Conservation (phyloP, 1,140 invertebrate genomes). For the Procambarus clarkii region DNA sequence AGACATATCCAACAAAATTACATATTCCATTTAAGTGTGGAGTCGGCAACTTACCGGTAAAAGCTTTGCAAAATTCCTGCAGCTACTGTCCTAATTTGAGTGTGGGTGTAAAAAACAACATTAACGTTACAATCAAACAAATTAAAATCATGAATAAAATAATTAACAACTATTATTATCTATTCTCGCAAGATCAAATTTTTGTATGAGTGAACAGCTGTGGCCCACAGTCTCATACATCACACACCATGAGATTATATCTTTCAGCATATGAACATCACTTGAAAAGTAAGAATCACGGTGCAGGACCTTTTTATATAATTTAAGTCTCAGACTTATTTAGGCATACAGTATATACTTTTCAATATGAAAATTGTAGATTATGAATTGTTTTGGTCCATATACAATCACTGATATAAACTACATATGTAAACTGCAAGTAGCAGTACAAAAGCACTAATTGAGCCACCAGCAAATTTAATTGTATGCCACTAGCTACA, state of each 20-base stretch:
- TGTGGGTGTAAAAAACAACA: no score
- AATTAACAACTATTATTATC: neutral
- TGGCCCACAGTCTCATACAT: neutral
- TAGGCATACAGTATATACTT: neutral
- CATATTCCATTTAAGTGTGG: no score
- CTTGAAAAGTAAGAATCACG: neutral
- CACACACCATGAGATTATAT: neutral
- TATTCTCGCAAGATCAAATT: neutral
- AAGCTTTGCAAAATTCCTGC: no score
- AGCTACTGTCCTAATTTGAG: no score
- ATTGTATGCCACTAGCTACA: neutral
- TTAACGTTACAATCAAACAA: no score
- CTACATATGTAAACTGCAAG: neutral
- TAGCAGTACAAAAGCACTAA: neutral
- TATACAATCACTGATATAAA: neutral
- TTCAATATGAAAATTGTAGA: neutral
- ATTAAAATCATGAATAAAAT: no score
- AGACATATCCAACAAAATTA: no score
- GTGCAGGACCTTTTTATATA: neutral
- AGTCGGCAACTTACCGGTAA: no score
- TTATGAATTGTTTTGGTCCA: neutral
- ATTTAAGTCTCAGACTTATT: neutral
- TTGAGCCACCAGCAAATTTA: neutral
- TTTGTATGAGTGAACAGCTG: neutral
- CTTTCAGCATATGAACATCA: neutral